Evolutionary conservation across 2,888 invertebrate species (phyloP), one percentile per base, ranked within the genome.

Genomic region (Platerodrilus igneus): DNA sequence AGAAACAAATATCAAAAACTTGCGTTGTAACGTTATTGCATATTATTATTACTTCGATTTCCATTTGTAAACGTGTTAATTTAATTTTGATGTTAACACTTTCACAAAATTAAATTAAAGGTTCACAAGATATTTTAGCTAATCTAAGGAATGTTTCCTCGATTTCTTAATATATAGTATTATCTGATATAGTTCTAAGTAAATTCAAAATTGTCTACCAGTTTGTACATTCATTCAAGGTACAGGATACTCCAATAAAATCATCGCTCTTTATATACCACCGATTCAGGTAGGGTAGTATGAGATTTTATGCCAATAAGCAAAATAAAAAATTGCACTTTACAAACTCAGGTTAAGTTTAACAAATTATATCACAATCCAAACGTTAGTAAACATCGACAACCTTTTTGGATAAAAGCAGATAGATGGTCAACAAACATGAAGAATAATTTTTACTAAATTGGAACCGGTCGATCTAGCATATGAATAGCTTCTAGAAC

Each of bases 21-120:
- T 64, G 63, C 66, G 65, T 66, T 66, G 64, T 64, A 62, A 62
- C 58, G 56, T 62, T 66, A 66, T 66, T 66, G 66, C 66, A 57
- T 48, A 42, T 48, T 50, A n/a, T n/a, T n/a, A 46, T 51, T 51
- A 47, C 51, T 48, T 48, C 32, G 45, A 47, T 45, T 45, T 36
- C 35, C n/a, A n/a, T 32, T 36, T 21, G 39, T 33, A 37, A 37
- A 37, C 45, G 30, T 35, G 41, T 34, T 33, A 41, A 41, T 41
- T 41, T 37, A 13, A 41, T 41, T 41, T 41, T 37, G 32, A 30
- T 10, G 21, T 21, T n/a, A 28, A 28, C 13, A 18, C 18, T 18
- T 14, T 10, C 31, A 10, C 32, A 39, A 39, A 44, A 44, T 39
- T 18, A 43, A 44, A 40, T 37, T 29, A 25, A 39, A 28, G 28